A percentile compares a stretch with the other conserved stretches of the same genome.
Conservation (phyloP, 2,113 vertebrate species). For the Tragelaphus buxtoni region DNA sequence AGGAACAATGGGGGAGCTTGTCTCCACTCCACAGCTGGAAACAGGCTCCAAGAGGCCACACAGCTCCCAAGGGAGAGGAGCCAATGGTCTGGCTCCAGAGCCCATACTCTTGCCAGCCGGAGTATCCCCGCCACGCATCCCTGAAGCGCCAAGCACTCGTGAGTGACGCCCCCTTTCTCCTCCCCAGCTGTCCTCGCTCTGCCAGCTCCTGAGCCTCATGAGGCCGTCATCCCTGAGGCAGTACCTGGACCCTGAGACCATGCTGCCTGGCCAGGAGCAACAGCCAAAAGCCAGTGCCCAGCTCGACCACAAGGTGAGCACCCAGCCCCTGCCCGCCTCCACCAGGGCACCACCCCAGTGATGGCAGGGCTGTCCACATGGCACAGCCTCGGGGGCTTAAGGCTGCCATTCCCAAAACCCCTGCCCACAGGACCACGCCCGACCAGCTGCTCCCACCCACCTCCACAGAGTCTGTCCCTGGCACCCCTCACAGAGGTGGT, state of each 20-base stretch:
- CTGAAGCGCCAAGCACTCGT: fast-evolving
- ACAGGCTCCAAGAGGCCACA: background rate
- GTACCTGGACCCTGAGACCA: background rate
- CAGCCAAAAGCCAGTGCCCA: constrained; percentile 21
- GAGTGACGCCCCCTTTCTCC: background rate
- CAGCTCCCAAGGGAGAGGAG: background rate
- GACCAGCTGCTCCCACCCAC: background rate
- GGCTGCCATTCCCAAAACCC: background rate
- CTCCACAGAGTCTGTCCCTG: background rate
- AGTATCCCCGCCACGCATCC: background rate
- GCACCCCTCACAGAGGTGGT: background rate
- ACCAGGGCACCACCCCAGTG: fast-evolving
- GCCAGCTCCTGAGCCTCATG: constrained; percentile 59
- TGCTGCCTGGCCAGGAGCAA: background rate
- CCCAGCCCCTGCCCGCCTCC: background rate
- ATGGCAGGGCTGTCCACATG: background rate
- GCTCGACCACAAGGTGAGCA: constrained; percentile 58
- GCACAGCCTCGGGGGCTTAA: background rate
- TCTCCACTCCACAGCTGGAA: background rate
- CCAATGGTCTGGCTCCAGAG: background rate
- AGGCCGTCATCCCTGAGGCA: constrained; percentile 46
- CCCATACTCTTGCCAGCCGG: fast-evolving
- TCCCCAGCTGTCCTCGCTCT: constrained; percentile 42
- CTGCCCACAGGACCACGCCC: background rate
- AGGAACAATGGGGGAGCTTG: background rate